These are phyloP conservation scores for Echinops telfairi DNA, from an alignment of 2,113 vertebrate genomes.

Conservation along the genomic window DNA sequence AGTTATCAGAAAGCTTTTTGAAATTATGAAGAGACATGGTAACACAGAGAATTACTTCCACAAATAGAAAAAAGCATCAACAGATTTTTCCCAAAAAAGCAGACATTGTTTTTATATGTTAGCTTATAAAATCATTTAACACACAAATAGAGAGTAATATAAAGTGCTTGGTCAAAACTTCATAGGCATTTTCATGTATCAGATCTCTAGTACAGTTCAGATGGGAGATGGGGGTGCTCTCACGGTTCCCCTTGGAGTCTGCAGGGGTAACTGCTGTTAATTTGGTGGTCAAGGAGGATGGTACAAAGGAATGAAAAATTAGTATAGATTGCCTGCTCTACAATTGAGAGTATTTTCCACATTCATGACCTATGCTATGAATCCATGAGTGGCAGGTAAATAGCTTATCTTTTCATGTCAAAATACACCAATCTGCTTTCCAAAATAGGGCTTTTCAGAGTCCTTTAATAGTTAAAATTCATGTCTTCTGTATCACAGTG, in stretches of 20 bases:
- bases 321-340: slow-evolving; percentile 73
- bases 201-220: slow-evolving; percentile 67
- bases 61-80: background rate
- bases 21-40: background rate
- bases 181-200: slow-evolving; percentile 29
- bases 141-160: slow-evolving; percentile 18
- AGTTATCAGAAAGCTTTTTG: background rate
- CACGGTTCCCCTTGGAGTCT: slow-evolving; percentile 66
- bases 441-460: slow-evolving; percentile 53
- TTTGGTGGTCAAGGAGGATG: slow-evolving; percentile 65
- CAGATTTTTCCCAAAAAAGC: background rate
- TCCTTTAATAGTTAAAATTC: slow-evolving; percentile 64
- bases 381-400: background rate
- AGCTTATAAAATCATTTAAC: background rate
- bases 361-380: slow-evolving; percentile 9
- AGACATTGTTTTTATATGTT: no score
- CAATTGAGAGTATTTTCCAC: slow-evolving; percentile 62
- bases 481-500: slow-evolving; percentile 28
- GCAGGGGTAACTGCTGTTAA: slow-evolving; percentile 60
- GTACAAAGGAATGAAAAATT: slow-evolving; percentile 77
- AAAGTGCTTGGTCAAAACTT: background rate
- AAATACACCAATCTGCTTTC: background rate
- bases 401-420: slow-evolving; percentile 15
- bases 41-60: background rate
- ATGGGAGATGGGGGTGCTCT: slow-evolving; percentile 56